Percentiles rank a stretch among this genome's conserved stretches.
Evolutionary conservation across 2,113 vertebrate species (phyloP).

Genomic region (Corythoichthys haematopterus): DNA sequence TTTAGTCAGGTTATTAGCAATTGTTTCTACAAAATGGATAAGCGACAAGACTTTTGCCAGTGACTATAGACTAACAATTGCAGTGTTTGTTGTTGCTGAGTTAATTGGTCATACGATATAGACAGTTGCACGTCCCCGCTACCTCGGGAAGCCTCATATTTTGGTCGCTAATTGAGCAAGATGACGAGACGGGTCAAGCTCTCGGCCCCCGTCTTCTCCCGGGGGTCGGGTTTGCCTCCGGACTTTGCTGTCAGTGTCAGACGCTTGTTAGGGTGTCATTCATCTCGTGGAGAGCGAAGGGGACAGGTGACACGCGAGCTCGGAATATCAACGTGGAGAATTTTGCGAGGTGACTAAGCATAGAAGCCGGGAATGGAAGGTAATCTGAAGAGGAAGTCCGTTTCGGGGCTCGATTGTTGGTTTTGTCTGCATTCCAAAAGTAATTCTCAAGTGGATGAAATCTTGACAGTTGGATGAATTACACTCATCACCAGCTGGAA

Average conservation of each 20-base stretch:
- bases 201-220: constrained; percentile 53
- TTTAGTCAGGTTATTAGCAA: too few relatives aligned
- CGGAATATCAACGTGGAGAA: constrained; percentile 15
- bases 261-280: constrained; percentile 76
- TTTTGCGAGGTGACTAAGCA: constrained; percentile 11
- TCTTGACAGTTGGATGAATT: constrained; percentile 62
- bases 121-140: background rate
- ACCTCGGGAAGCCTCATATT: constrained; percentile 63
- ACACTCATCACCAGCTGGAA: constrained; percentile 35
- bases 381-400: background rate
- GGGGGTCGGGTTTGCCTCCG: constrained; percentile 70
- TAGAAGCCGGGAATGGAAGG: constrained; percentile 12
- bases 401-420: constrained; percentile 43
- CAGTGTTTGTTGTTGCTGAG: background rate
- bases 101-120: background rate
- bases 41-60: too few relatives aligned
- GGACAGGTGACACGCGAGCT: constrained; percentile 63
- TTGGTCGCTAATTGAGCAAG: constrained; percentile 69
- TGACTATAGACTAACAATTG: constrained; percentile 17
- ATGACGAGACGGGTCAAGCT: constrained; percentile 61
- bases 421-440: constrained; percentile 45
- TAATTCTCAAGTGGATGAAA: constrained; percentile 38
- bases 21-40: too few relatives aligned
- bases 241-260: constrained; percentile 78
- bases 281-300: constrained; percentile 71